These are phyloP conservation scores for Platichthys stellatus DNA, from an alignment of 2,113 vertebrate species.

Conservation along the genomic window DNA sequence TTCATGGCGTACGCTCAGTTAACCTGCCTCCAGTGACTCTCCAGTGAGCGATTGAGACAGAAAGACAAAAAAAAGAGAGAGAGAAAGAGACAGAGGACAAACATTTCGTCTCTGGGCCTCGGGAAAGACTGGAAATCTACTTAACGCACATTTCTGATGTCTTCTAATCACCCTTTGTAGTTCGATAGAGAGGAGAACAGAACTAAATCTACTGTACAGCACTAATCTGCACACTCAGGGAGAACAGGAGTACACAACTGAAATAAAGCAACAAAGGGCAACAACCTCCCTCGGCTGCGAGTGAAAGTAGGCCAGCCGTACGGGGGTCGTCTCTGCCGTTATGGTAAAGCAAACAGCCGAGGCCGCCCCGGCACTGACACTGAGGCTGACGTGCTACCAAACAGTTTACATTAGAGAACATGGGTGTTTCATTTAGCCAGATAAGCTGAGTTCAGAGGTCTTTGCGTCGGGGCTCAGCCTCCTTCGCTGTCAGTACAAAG, in stretches of 20 bases:
- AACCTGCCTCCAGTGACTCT: conserved; percentile 29
- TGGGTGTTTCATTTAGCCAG: conserved; percentile 81
- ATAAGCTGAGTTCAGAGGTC: conserved; percentile 79
- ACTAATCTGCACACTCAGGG: conserved; percentile 43
- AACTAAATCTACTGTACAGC: conserved; percentile 44
- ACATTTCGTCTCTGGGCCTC: neutral
- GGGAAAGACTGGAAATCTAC: neutral
- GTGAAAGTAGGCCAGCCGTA: conserved; percentile 61
- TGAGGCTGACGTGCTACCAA: conserved; percentile 59
- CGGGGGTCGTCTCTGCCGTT: conserved; percentile 18
- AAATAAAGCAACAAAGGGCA: conserved; percentile 49
- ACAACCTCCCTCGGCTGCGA: conserved; percentile 27
- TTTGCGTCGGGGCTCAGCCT: conserved; percentile 68
- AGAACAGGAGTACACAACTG: conserved; percentile 23
- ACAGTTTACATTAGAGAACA: conserved; percentile 74
- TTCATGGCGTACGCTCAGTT: conserved; percentile 32
- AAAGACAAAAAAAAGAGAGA: neutral
- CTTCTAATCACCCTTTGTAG: conserved; percentile 37
- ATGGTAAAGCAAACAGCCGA: neutral
- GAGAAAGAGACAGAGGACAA: neutral
- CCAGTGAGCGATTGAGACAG: conserved; percentile 14
- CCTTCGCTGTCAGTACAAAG: conserved; percentile 81
- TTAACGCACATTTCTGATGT: conserved; percentile 19
- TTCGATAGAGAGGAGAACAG: conserved; percentile 27
- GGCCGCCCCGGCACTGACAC: conserved; percentile 55